These are phyloP conservation scores for Cliona cf. orientalis DNA, from an alignment of 37 sponge, comb jelly and placozoan genomes.

Conservation along the genomic window DNA sequence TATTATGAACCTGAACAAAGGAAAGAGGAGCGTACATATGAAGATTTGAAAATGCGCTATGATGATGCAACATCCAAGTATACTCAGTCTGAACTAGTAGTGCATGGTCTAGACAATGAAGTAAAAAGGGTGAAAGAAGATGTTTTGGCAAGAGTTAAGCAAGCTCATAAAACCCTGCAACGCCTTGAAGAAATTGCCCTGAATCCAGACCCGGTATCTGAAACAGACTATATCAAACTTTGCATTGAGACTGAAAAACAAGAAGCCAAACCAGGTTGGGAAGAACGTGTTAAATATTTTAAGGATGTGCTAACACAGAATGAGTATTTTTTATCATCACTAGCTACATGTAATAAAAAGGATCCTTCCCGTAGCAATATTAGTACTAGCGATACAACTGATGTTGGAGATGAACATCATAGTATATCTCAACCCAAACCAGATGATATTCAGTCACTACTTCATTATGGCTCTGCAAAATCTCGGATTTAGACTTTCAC, in stretches of 20 bases:
- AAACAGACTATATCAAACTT: conserved; percentile 58
- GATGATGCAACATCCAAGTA: conserved; percentile 4
- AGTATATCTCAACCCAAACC: no score
- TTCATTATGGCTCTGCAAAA: no score
- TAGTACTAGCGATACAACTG: no score
- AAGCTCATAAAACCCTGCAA: conserved; percentile 18
- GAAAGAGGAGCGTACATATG: conserved; percentile 1
- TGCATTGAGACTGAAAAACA: conserved; percentile 53
- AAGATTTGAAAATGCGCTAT: conserved; percentile 32
- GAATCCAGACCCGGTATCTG: conserved; percentile 49
- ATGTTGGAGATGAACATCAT: no score
- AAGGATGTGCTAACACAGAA: no score
- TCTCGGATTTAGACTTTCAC: no score
- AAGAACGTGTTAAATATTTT: no score
- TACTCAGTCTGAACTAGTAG: not conserved
- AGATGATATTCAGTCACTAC: no score
- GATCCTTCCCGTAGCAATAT: no score
- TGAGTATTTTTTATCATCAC: no score
- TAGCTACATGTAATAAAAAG: no score
- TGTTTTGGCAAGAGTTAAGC: conserved; percentile 3
- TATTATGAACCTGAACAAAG: conserved; percentile 9
- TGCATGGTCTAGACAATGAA: conserved; percentile 10
- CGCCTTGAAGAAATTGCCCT: conserved; percentile 54
- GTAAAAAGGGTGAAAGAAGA: not conserved
- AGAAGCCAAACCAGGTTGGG: conserved; percentile 31